Conservation (phyloP, 2,797 vertebrate genomes). For the Propithecus deckenii region DNA sequence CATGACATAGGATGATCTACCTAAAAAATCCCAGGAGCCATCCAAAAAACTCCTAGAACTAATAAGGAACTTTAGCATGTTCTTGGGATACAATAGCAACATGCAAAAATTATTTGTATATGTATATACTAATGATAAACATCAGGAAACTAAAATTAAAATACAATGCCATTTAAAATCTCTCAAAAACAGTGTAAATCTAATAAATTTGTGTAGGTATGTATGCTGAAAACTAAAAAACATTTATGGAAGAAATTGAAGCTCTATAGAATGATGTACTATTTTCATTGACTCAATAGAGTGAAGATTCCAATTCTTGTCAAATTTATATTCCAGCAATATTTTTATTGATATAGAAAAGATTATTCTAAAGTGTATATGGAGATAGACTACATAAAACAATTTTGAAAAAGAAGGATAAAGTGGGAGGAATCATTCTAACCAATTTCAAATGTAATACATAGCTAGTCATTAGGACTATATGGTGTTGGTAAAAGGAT, state of each 20-base stretch:
- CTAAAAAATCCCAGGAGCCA: neutral
- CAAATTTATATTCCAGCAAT: neutral
- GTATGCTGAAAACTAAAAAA: neutral
- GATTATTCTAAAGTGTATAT: neutral
- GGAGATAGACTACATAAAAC: neutral
- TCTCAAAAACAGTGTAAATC: neutral
- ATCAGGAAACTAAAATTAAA: neutral
- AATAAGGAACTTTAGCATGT: neutral
- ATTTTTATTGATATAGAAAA: neutral
- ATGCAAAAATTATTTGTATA: neutral
- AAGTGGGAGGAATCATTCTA: neutral
- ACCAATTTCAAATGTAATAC: neutral
- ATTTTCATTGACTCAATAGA: neutral
- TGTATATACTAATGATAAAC: neutral
- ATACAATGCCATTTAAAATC: neutral
- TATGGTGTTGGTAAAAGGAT: neutral
- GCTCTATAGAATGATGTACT: neutral
- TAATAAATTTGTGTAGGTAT: neutral
- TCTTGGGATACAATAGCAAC: neutral
- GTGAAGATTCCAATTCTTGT: neutral
- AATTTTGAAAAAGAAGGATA: neutral
- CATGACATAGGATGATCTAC: neutral
- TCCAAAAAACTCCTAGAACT: neutral
- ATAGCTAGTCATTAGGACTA: neutral
- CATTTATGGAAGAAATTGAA: neutral